Conservation (phyloP, 2,113 vertebrate genomes). For the Mionectes macconnelli region DNA sequence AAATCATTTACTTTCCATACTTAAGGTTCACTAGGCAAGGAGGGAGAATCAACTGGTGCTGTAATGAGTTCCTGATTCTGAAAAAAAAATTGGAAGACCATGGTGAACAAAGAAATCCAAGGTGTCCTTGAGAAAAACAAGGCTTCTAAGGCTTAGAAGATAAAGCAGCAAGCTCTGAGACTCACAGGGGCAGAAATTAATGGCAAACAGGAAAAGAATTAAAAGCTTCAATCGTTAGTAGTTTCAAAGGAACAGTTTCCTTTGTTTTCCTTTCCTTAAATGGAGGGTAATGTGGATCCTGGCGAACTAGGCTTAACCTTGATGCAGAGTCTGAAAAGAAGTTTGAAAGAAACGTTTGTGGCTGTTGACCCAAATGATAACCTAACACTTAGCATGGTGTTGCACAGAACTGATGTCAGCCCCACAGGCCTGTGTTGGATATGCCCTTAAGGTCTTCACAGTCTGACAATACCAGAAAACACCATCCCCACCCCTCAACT, state of each 20-base stretch:
- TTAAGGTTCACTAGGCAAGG: not conserved
- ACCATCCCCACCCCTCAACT: not conserved
- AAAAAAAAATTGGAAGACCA: slow-evolving; percentile 9
- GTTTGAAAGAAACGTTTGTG: not conserved
- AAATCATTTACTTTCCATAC: not conserved
- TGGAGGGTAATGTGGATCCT: not conserved
- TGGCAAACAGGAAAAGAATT: slow-evolving; percentile 39
- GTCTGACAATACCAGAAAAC: not conserved
- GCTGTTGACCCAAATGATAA: not conserved
- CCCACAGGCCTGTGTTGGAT: not conserved
- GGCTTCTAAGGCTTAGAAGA: slow-evolving; percentile 52
- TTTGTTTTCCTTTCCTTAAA: slow-evolving; percentile 41
- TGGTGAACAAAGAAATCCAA: slow-evolving; percentile 13
- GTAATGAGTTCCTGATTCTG: not conserved
- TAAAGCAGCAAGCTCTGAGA: slow-evolving; percentile 47
- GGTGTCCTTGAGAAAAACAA: slow-evolving; percentile 55
- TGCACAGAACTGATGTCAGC: not conserved
- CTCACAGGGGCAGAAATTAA: slow-evolving; percentile 18
- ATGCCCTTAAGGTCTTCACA: not conserved
- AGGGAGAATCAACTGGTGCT: not conserved
- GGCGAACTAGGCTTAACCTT: slow-evolving; percentile 19
- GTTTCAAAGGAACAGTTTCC: slow-evolving; percentile 42
- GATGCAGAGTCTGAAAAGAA: slow-evolving; percentile 1
- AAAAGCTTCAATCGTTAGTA: slow-evolving; percentile 43
- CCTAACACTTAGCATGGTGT: not conserved